Conservation (phyloP, 2,888 invertebrate genomes). For the Drosophila atripex region DNA sequence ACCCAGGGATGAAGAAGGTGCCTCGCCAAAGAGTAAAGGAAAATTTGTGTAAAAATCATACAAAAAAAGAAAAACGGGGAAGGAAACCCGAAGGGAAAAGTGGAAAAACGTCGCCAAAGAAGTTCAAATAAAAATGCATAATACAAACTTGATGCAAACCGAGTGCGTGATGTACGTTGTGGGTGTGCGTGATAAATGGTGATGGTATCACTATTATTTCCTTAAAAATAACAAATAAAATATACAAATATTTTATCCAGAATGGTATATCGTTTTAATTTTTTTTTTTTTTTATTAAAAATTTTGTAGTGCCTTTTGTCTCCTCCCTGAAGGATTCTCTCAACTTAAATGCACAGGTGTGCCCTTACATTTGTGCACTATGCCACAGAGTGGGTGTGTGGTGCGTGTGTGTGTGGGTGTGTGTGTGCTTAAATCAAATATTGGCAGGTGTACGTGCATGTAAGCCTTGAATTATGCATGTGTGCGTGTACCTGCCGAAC, state of each 20-base stretch:
- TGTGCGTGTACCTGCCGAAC: conserved; percentile 25
- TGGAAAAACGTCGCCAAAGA: conserved; percentile 36
- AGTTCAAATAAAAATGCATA: conserved; percentile 58
- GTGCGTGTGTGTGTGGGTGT: conserved; percentile 11
- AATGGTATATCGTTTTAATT: no score
- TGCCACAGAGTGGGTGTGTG: neutral
- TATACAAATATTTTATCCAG: no score
- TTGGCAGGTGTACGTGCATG: conserved; percentile 54
- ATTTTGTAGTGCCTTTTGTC: neutral
- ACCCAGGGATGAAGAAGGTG: neutral
- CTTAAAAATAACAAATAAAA: neutral
- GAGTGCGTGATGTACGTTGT: conserved; percentile 9
- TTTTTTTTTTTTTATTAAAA: neutral
- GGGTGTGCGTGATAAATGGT: conserved; percentile 6
- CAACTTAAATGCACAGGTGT: neutral
- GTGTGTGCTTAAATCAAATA: conserved; percentile 54
- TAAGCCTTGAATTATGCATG: conserved; percentile 52
- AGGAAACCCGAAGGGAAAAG: conserved; percentile 1
- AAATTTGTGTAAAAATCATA: conserved; percentile 10
- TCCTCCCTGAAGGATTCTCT: neutral
- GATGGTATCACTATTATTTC: neutral
- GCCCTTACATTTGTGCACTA: neutral
- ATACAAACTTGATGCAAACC: conserved; percentile 58
- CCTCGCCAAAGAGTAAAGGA: neutral
- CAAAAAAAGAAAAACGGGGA: conserved; percentile 2